These are phyloP conservation scores for Dryoscopus gambensis DNA, from an alignment of 2,113 vertebrate species.

Conservation along the genomic window DNA sequence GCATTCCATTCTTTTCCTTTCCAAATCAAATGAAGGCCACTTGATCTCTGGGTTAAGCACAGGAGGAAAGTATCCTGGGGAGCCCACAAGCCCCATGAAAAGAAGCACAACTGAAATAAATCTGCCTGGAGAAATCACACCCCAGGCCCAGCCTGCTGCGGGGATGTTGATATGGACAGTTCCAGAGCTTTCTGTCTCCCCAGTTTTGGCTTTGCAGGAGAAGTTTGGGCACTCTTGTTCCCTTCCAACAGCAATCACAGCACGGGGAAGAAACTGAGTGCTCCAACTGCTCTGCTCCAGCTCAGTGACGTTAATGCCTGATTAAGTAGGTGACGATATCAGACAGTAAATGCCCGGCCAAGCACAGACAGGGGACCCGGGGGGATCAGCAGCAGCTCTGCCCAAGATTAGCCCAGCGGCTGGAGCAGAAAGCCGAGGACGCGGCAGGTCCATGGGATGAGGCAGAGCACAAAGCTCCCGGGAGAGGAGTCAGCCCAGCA, in stretches of 20 bases:
- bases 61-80: not conserved
- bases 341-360: not conserved
- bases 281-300: not conserved
- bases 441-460: accelerated
- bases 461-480: not conserved
- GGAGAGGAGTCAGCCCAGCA: not conserved
- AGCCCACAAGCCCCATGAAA: not conserved
- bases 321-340: not conserved
- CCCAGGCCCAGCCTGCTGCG: not conserved
- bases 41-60: not conserved
- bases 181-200: not conserved
- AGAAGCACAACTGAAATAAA: not conserved
- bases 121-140: not conserved
- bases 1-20: not conserved
- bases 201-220: not conserved
- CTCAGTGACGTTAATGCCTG: not conserved
- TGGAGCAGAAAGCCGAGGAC: not conserved
- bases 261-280: not conserved
- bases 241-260: not conserved
- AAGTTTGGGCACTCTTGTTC: not conserved
- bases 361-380: accelerated
- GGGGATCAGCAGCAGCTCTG: not conserved
- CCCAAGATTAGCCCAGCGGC: not conserved
- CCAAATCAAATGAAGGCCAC: not conserved
- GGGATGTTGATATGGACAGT: not conserved